Evolutionary conservation across 2,888 invertebrate species (phyloP), one percentile per base, ranked within the genome.

Genomic region (Macaria liturata): DNA sequence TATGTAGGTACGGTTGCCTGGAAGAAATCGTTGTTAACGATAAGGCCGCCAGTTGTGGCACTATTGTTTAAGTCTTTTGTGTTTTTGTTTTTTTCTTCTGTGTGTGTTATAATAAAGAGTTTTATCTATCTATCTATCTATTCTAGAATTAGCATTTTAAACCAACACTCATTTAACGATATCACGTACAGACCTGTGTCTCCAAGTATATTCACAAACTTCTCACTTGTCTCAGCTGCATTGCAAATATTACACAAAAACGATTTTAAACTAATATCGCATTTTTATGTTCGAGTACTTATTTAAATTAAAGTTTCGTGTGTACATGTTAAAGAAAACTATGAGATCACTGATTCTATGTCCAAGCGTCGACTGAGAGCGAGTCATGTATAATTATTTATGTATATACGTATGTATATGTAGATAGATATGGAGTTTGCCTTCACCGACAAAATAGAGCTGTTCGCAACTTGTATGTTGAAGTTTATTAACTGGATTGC

Each of bases 381-480:
- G 40, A 46, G 55, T 39, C 8, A 20, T 37, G 34, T 34, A 31
- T 9, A 50, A 42, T 42, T 50, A 31, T 34, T 43, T 48, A 48
- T 59, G 45, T 48, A 32, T 46, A 42, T 45, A 54, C 48, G 56
- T 54, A 43, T 46, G 54, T 59, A 56, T 51, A 20, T 20, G 20
- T 20, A 20, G 20, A 20, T 20, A 20, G 20, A 20, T 20, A 62
- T 34, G 68, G 32, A 31, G 70, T 67, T 71, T 47, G 43, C 75
- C 75, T 76, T 76, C 70, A 74, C 73, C 72, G 69, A 72, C 62
- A 66, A 61, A 66, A 42, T 42, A 42, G 42, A 42, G 42, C 58
- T 42, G 42, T 59, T 57, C 48, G 32, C 45, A 7, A 6, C 4
- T 9, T 31, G 9, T 5, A 7, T 37, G 1, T 47, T 37, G 42